Base-by-base conservation (phyloP, 2,113 vertebrate species). In the Eurypyga helias region DNA sequence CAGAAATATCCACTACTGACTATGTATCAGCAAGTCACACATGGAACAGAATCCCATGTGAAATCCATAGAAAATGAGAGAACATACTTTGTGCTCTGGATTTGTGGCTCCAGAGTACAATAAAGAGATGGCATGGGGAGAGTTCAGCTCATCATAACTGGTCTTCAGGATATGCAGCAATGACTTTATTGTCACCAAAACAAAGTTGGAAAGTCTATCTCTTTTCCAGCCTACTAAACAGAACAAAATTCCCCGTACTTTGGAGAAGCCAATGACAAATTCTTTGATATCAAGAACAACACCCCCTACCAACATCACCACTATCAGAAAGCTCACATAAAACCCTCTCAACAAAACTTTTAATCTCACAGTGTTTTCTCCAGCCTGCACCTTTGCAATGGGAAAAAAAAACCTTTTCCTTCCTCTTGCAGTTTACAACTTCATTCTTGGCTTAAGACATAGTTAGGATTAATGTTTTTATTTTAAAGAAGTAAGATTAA, bases 391-490 rank as follows among this genome's bases (percentile, higher is more conserved):
- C 19, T 87, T 4, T 78, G 48, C 54, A 76, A 34, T 21, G 18
- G 43, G 6, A 91, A 96, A 81, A 45, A 20, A 8, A 3, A 4
- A 3, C 1, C 6, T 34, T 24, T 13, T 61, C 11, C 15, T 82
- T 91, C 46, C 51, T 60, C 34, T 70, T 45, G 48, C 62, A 75
- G 62, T 94, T 96, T 94, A 90, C 48, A 82, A 48, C 64, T 92
- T 86, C 14, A 15, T 92, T 87, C 89, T 89, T 88, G 83, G 49
- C 46, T 67, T 89, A 89, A 92, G 49, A 96, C 65, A 60, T 84
- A 93, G 89, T 69, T 82, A 89, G 89, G 92, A 97, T 95, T 94
- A 97, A 96, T 96, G 85, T 69, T 97, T 97, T 98, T 91, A 91
- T 92, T 94, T 95, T 96, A 97, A 97, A 97, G 70, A 49, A 69